Base-by-base conservation (phyloP, 2,797 vertebrate species). In the Danio albolineatus region DNA sequence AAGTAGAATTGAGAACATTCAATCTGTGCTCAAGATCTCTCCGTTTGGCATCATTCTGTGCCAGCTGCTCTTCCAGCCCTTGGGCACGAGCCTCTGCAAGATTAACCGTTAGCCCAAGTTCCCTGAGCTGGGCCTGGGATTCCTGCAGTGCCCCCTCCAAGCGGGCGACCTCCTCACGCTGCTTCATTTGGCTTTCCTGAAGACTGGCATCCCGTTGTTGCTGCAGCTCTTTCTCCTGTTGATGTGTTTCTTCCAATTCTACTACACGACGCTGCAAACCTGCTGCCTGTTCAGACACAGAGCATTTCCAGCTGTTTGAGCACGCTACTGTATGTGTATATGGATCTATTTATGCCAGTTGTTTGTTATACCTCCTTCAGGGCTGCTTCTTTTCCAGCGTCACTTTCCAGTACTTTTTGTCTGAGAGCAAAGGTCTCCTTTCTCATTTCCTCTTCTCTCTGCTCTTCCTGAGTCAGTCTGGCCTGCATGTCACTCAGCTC, bases 401-500 rank as follows among this genome's bases (percentile, higher is more conserved):
- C 91, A 2, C 89, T 89, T 86, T 93, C 90, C 2, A 92, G 85
- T 2, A 89, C 82, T 83, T 83, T 90, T 85, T 93, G 92, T 88
- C 87, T 93, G 39, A 95, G 89, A 70, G 82, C 67, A 62, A 93
- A 89, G 0, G 80, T 85, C 84, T 95, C 91, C n/a, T 62, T 83
- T 10, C 80, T 86, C 14, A 90, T 89, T 85, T 91, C 93, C 86
- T 93, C 93, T 76, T 89, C 89, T 48, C 77, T 91, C 82, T 91
- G 91, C 53, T 93, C 90, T 28, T 94, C 93, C 82, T 90, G 90
- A 41, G 86, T 69, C 1, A 94, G 67, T 21, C 82, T 91, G 49
- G 86, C 88, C 86, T 93, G 94, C 78, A 96, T 88, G 74, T 92
- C 89, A 2, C 1, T 70, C 79, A 95, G 76, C 84, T 96, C 94